Base-by-base conservation (phyloP, 2,113 vertebrate species). In the Poeciliopsis prolifica region DNA sequence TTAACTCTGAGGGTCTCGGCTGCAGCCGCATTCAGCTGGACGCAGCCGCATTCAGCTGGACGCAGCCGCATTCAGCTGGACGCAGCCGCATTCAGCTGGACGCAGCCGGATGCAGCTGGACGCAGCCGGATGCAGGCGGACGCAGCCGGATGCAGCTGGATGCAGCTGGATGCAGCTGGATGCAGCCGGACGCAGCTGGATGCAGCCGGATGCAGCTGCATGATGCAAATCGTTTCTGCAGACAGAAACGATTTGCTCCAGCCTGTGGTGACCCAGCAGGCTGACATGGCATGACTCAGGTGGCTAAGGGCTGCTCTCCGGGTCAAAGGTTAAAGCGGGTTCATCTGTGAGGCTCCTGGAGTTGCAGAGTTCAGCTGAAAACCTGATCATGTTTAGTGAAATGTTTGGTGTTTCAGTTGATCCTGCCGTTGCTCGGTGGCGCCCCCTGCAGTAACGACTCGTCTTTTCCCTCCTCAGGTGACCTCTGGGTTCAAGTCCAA, bases 401-500 rank as follows among this genome's bases (percentile, higher is more conserved):
- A 37, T 48, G 4, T 48, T 19, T 48, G 44, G 17, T 19, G 14
- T 48, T 48, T 58, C 10, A 58, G n/a, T 10, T 6, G 51, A 58
- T 24, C 24, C 7, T 58, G 22, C 5, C n/a, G 51, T n/a, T 58
- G 51, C 22, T 42, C 40, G 14, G 40, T 15, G 14, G 17, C 44
- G 44, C 51, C 51, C 6, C 51, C 51, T n/a, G 24, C 51, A n/a
- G 17, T n/a, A 24, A 58, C 10, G 29, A 72, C 9, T 74, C n/a
- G n/a, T n/a, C 72, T 29, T 3, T 10, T 29, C 40, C 9, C 2
- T 7, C 82, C 72, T 77, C 86, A 99, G 97, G 98, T 99, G 33
- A 99, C 97, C 8, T 97, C 97, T 0, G 97, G 97, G 24, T 99
- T 98, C 78, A 99, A 97, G 92, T 96, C 96, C 1, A 98, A 97